Conservation (phyloP, 2,113 vertebrate species). For the Rynchops niger region DNA sequence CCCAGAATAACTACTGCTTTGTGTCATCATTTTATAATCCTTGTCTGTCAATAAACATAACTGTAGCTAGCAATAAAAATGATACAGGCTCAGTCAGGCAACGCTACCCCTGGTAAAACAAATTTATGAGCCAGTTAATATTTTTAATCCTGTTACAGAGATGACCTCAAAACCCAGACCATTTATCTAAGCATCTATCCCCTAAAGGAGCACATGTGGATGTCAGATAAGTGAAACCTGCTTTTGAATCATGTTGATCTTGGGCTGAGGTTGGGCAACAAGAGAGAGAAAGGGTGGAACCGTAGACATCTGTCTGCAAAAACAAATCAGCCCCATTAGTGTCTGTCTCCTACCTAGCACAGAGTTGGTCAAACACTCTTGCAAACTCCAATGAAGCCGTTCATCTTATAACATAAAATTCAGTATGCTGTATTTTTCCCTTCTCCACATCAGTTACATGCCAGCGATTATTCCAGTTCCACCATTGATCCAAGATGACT, state of each 20-base stretch:
- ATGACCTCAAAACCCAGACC: slow-evolving; percentile 45
- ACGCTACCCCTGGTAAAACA: slow-evolving; percentile 29
- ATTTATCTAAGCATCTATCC: slow-evolving; percentile 38
- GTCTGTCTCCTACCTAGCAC: neutral
- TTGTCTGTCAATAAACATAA: slow-evolving; percentile 72
- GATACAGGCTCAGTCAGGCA: slow-evolving; percentile 48
- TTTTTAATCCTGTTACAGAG: slow-evolving; percentile 64
- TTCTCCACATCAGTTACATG: slow-evolving; percentile 26
- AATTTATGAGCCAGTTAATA: slow-evolving; percentile 61
- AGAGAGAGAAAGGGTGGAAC: neutral
- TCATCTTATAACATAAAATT: neutral
- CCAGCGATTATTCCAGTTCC: neutral
- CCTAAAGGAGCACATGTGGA: slow-evolving; percentile 26
- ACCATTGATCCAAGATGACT: slow-evolving; percentile 47
- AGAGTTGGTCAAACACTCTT: neutral
- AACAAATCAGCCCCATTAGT: neutral
- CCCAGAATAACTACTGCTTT: slow-evolving; percentile 66
- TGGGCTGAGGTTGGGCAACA: neutral
- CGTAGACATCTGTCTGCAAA: neutral
- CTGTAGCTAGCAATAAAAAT: slow-evolving; percentile 61
- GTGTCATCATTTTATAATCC: slow-evolving; percentile 69
- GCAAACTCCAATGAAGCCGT: neutral
- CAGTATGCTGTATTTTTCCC: neutral
- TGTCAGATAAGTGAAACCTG: slow-evolving; percentile 41
- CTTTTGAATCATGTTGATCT: slow-evolving; percentile 40